Base-by-base conservation (phyloP, 2,797 vertebrate species). In the Lophotriccus pileatus region DNA sequence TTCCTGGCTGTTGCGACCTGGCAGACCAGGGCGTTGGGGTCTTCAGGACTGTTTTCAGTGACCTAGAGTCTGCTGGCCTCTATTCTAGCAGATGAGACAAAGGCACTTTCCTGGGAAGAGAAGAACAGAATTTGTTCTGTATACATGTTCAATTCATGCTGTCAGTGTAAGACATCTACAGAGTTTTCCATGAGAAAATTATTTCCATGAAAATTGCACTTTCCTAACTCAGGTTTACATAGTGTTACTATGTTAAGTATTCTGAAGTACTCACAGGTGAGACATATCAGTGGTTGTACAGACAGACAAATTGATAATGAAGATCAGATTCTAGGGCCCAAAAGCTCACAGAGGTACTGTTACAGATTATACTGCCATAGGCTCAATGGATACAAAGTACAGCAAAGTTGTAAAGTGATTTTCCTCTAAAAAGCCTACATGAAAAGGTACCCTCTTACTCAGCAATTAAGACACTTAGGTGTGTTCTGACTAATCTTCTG, bases 1-100 rank as follows among this genome's bases (percentile, higher is more conserved):
- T 27, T 81, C 27, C 36, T 67, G 50, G 23, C 41, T 0, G 1
- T 39, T 7, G 2, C 0, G 1, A 6, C 32, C 27, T 55, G 30
- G 22, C 46, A 41, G 36, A 44, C 9, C 15, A 21, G 12, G 16
- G 2, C 11, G 13, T 50, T 0, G 0, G 24, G 39, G 39, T 81
- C 22, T 87, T 78, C 67, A 43, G 58, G n/a, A 73, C 34, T 3
- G 0, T n/a, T 75, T 64, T 34, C 27, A 18, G 79, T 30, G 43
- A 14, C 39, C 25, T 43, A 4, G 5, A n/a, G 47, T 80, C n/a
- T 90, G 47, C 59, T 76, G 22, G 73, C 32, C 41, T 64, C 32
- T 67, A 1, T 62, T 78, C 43, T 79, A 32, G n/a, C 27, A 62
- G 21, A 11, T 52, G 39, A 56, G 56, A 77, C 25, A 70, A 63